Conservation (phyloP, 2,797 vertebrate species). For the Epinephelus coioides region DNA sequence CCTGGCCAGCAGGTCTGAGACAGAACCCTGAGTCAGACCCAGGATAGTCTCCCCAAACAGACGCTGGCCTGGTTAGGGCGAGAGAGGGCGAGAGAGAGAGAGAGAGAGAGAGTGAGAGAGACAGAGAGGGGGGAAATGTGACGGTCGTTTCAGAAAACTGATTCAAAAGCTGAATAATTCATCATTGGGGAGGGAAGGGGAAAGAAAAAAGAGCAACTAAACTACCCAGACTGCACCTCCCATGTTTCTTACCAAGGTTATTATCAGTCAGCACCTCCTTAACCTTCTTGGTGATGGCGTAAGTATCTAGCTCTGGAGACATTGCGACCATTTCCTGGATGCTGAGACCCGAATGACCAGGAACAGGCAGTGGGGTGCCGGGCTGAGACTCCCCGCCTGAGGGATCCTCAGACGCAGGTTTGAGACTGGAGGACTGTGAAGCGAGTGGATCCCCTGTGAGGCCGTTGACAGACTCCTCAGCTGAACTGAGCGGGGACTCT, state of each 20-base stretch:
- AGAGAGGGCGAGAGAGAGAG: not conserved
- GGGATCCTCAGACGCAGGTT: conserved; percentile 86
- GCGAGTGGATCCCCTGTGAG: conserved; percentile 89
- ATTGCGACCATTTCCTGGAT: conserved; percentile 96
- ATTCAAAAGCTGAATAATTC: conserved; percentile 47
- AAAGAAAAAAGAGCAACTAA: conserved; percentile 3
- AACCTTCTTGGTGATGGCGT: conserved; percentile 97
- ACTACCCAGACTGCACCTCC: conserved; percentile 5
- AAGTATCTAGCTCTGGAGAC: conserved; percentile 96
- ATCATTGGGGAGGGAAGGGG: conserved; percentile 4
- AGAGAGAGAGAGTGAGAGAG: no score
- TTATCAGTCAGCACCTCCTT: conserved; percentile 98
- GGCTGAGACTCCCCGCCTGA: conserved; percentile 91
- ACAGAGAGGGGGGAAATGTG: not conserved
- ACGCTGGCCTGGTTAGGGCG: conserved; percentile 88
- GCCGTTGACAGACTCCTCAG: conserved; percentile 94
- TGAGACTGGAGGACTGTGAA: conserved; percentile 88
- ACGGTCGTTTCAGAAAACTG: conserved; percentile 44
- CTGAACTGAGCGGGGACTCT: conserved; percentile 94
- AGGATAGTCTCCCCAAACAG: conserved; percentile 99
- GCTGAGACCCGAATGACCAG: conserved; percentile 91
- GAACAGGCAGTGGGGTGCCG: conserved; percentile 86
- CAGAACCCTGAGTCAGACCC: conserved; percentile 98
- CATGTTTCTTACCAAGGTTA: conserved; percentile 91
- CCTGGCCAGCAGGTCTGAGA: conserved; percentile 98